phyloP scores from a whole-genome alignment of 2,888 invertebrate species.

The Microctonus aethiopoides region DNA sequence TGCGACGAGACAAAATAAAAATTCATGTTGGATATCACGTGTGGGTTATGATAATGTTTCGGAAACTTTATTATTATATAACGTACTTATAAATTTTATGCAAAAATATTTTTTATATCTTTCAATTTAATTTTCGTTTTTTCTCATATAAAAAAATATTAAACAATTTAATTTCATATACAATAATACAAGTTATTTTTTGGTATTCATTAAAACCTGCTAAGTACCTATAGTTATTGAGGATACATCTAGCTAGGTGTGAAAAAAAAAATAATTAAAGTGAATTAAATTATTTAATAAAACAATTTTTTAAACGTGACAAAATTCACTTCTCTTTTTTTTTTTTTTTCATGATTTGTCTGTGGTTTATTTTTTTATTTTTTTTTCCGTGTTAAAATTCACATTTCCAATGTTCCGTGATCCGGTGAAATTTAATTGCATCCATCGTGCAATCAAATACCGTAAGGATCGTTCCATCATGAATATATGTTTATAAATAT shows the following conservation, averaged over 20 bases:
- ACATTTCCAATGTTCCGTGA: background rate
- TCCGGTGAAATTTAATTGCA: slow-evolving; percentile 25
- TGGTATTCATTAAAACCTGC: too few relatives aligned
- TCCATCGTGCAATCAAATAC: slow-evolving; percentile 20
- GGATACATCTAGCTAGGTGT: too few relatives aligned
- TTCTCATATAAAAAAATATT: too few relatives aligned
- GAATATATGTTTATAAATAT: background rate
- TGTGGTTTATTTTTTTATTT: background rate
- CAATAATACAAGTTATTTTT: too few relatives aligned
- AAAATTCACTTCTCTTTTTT: background rate
- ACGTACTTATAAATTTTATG: background rate
- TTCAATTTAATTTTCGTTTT: background rate
- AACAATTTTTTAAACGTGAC: too few relatives aligned
- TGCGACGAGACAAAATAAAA: background rate
- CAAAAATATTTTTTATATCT: background rate
- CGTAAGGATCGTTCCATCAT: slow-evolving; percentile 15
- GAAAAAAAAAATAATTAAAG: too few relatives aligned
- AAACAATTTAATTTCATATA: too few relatives aligned
- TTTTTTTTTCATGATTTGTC: background rate
- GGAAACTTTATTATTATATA: background rate
- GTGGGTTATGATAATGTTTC: background rate
- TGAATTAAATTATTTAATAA: too few relatives aligned
- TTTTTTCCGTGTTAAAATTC: background rate
- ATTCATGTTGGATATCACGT: background rate
- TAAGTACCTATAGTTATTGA: too few relatives aligned